Percentiles rank a stretch among this genome's conserved stretches.
phyloP scores from a whole-genome alignment of 2,113 vertebrate species.

The Oxyura jamaicensis region DNA sequence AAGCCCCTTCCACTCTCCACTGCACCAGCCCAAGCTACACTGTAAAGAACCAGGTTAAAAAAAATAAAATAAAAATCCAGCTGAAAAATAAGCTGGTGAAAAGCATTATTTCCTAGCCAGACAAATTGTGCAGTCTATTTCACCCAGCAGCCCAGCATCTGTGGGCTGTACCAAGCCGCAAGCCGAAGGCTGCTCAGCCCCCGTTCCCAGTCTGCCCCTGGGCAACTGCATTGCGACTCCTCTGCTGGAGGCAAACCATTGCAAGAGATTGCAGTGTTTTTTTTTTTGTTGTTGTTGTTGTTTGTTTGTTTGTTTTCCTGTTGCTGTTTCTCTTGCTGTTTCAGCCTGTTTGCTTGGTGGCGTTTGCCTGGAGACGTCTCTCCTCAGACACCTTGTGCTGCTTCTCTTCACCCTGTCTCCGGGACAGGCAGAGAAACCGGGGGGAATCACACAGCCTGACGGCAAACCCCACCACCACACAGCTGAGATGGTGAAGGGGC shows the following conservation, averaged over 20 bases:
- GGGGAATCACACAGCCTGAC: neutral
- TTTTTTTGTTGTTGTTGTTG: neutral
- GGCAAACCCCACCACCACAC: accelerated
- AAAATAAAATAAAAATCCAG: neutral
- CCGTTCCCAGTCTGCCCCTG: neutral
- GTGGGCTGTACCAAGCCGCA: neutral
- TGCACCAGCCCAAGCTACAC: accelerated
- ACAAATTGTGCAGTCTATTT: neutral
- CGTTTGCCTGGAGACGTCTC: neutral
- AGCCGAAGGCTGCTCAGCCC: neutral
- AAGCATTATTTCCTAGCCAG: neutral
- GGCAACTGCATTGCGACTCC: neutral
- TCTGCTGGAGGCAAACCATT: neutral
- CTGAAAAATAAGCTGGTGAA: neutral
- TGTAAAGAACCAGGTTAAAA: neutral
- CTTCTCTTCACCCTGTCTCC: neutral
- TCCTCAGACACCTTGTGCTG: neutral
- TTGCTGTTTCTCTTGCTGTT: neutral
- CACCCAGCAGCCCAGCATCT: neutral
- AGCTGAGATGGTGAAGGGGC: neutral
- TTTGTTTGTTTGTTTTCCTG: neutral
- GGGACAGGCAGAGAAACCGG: accelerated
- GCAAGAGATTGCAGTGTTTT: neutral
- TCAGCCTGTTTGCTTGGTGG: neutral
- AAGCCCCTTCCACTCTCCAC: neutral